Conservation (phyloP, 2,113 vertebrate species). For the Zosterops hypoxanthus region DNA sequence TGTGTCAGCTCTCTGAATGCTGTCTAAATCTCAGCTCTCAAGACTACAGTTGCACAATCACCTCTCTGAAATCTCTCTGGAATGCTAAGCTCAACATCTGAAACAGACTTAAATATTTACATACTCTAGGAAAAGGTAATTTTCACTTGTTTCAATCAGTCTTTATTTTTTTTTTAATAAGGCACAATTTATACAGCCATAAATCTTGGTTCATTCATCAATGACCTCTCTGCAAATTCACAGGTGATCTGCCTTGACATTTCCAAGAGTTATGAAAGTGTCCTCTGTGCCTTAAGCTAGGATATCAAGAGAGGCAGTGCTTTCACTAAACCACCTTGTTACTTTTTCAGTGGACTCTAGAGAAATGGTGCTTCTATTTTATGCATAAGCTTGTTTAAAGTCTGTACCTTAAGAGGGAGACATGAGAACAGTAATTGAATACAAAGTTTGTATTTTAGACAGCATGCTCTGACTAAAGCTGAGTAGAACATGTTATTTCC, state of each 20-base stretch:
- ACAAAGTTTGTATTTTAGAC: not conserved
- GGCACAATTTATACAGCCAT: constrained; percentile 19
- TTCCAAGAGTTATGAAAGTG: constrained; percentile 68
- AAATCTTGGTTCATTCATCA: constrained; percentile 60
- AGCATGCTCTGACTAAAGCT: not conserved
- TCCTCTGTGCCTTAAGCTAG: constrained; percentile 23
- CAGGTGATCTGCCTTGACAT: constrained; percentile 59
- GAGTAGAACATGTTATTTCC: not conserved
- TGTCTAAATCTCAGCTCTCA: constrained; percentile 59
- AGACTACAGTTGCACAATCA: constrained; percentile 47
- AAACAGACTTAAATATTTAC: constrained; percentile 65
- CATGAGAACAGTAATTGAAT: not conserved
- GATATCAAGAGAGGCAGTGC: not conserved
- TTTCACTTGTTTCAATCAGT: constrained; percentile 59
- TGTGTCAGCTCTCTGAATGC: constrained; percentile 66
- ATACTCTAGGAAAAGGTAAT: constrained; percentile 63
- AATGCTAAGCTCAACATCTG: constrained; percentile 56
- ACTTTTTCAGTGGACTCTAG: not conserved
- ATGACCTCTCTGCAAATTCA: constrained; percentile 62
- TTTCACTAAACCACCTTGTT: not conserved
- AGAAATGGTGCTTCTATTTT: not conserved
- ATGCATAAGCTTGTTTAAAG: not conserved
- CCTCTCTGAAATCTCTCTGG: constrained; percentile 49
- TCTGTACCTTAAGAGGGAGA: not conserved
- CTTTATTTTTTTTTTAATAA: constrained; percentile 28